These are phyloP conservation scores for sheep (Ovis aries) DNA, from an alignment of 2,113 vertebrate genomes.

Conservation along the genomic window DNA sequence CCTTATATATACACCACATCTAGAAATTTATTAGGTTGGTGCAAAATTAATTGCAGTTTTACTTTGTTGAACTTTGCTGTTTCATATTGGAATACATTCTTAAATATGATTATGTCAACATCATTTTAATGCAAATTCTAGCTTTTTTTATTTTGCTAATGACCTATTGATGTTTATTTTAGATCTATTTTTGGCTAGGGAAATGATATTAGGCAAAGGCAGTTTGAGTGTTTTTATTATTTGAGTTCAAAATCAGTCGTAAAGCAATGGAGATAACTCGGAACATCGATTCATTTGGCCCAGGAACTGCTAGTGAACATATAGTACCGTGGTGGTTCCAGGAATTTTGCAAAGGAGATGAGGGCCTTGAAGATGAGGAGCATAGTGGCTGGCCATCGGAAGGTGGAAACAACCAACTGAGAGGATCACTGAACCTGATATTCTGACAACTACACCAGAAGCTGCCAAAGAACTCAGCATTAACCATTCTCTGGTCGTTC, in stretches of 20 bases:
- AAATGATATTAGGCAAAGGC: not conserved
- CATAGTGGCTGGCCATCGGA: not conserved
- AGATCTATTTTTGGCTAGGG: not conserved
- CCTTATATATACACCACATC: not conserved
- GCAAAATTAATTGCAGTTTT: not conserved
- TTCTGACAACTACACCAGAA: not conserved
- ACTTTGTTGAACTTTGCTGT: not conserved
- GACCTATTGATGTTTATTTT: not conserved
- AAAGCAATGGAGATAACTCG: not conserved
- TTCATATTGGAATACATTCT: not conserved
- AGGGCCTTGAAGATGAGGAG: not conserved
- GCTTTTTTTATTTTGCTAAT: not conserved
- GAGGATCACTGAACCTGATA: not conserved
- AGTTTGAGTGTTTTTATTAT: not conserved
- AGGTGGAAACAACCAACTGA: not conserved
- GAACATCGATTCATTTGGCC: not conserved
- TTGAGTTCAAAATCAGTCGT: not conserved
- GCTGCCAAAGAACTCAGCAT: not conserved
- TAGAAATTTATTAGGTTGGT: not conserved
- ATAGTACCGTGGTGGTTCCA: not conserved
- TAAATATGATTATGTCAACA: not conserved
- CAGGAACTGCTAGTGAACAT: not conserved
- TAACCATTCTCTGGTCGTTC: not conserved
- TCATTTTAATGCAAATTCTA: not conserved
- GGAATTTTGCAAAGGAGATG: not conserved